These are phyloP conservation scores for Prionace glauca DNA, from an alignment of 2,797 vertebrate genomes.

Conservation along the genomic window DNA sequence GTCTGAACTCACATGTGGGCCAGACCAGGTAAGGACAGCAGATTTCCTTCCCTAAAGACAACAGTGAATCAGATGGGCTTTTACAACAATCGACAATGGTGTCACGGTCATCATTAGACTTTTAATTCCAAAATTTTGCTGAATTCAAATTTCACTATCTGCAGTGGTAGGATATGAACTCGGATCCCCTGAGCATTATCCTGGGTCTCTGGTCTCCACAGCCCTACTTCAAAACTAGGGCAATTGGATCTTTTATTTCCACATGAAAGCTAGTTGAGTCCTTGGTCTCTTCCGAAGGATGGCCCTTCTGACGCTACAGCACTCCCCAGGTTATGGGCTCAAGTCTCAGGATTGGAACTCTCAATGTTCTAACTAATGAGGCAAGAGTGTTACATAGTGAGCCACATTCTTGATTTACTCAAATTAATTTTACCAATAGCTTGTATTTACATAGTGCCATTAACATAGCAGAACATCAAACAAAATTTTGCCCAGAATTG, in stretches of 20 bases:
- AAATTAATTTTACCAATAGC: neutral
- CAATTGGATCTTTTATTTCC: neutral
- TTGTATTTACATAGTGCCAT: neutral
- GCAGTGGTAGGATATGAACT: too few relatives aligned
- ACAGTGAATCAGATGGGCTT: too few relatives aligned
- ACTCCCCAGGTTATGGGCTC: neutral
- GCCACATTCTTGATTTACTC: neutral
- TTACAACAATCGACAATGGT: too few relatives aligned
- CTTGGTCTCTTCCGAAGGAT: neutral
- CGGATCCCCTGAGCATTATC: too few relatives aligned
- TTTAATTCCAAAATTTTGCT: too few relatives aligned
- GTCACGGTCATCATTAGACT: too few relatives aligned
- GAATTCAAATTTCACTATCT: too few relatives aligned
- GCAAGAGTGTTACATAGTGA: neutral
- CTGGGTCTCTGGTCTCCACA: neutral
- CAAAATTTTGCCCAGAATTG: neutral
- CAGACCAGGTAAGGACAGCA: too few relatives aligned
- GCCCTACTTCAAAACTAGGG: neutral
- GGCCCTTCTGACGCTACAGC: neutral
- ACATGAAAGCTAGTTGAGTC: neutral
- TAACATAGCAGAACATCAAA: neutral
- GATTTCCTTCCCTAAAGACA: too few relatives aligned
- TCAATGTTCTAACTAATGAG: neutral
- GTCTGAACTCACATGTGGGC: too few relatives aligned
- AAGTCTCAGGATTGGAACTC: neutral